Evolutionary conservation across 2,797 vertebrate species (phyloP).

Genomic region (Phataginus tetradactyla): DNA sequence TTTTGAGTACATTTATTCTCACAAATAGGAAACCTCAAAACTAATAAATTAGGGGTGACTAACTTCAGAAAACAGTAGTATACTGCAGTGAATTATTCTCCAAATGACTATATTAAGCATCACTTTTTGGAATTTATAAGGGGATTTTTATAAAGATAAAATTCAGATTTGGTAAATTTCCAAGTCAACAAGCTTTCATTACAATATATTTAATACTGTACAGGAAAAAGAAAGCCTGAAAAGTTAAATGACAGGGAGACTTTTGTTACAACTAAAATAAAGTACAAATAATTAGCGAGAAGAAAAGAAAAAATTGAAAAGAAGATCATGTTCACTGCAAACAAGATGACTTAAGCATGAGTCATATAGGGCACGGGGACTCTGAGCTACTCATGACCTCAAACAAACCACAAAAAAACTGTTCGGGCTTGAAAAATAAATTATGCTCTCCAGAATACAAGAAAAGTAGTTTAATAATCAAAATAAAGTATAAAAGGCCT

Average conservation of each 20-base stretch:
- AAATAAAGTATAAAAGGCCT: background rate
- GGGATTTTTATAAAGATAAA: background rate
- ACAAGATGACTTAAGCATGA: background rate
- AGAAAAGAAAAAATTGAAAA: background rate
- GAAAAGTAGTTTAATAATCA: background rate
- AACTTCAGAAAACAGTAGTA: background rate
- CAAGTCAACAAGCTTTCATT: background rate
- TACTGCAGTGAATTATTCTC: background rate
- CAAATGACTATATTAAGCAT: background rate
- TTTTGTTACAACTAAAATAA: background rate
- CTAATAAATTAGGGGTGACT: background rate
- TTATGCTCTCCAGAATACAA: background rate
- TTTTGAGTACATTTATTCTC: conserved; percentile 17
- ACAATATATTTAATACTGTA: background rate
- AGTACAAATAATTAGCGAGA: background rate
- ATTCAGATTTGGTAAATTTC: background rate
- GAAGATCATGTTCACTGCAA: background rate
- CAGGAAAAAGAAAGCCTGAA: background rate
- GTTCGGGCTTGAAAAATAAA: background rate
- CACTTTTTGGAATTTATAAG: background rate
- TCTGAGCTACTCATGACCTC: background rate
- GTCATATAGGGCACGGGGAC: background rate
- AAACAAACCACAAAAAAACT: background rate
- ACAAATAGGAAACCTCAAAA: conserved; percentile 3
- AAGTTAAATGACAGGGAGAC: background rate